phyloP scores from a whole-genome alignment of 2,888 invertebrate genomes.

The Andrena dorsata region DNA sequence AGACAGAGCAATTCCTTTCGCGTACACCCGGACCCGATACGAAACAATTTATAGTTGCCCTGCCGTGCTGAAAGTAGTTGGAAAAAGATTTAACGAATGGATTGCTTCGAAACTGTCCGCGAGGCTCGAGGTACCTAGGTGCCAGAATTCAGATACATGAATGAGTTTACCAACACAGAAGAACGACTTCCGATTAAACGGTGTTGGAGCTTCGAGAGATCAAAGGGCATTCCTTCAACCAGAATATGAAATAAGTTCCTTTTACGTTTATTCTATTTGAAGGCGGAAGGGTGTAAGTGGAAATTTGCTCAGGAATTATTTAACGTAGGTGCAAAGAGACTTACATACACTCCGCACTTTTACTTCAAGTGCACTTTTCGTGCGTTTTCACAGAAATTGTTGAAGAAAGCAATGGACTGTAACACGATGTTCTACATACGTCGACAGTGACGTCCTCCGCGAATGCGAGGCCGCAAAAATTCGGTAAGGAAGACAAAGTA shows the following conservation, averaged over 20 bases:
- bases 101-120: slow-evolving; percentile 2
- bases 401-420: background rate
- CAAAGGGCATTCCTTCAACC: background rate
- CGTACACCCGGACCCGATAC: slow-evolving; percentile 11
- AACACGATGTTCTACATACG: slow-evolving; percentile 22
- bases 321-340: background rate
- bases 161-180: background rate
- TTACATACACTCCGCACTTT: background rate
- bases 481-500: slow-evolving; percentile 14
- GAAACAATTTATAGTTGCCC: slow-evolving; percentile 39
- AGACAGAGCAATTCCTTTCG: slow-evolving; percentile 30
- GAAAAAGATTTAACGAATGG: slow-evolving; percentile 33
- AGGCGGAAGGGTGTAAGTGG: background rate
- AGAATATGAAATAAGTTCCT: too few relatives aligned
- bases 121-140: background rate
- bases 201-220: background rate
- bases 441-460: background rate
- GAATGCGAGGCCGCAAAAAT: slow-evolving; percentile 6
- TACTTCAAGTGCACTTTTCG: background rate
- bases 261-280: background rate
- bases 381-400: background rate
- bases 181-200: background rate
- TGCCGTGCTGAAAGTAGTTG: background rate
- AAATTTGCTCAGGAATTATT: background rate
- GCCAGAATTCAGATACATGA: background rate